A percentile compares a stretch with the other conserved stretches of the same genome.
Evolutionary conservation across 35 echinoderm and acorn worm genomes (phyloP).

Genomic region (Lytechinus variegatus): DNA sequence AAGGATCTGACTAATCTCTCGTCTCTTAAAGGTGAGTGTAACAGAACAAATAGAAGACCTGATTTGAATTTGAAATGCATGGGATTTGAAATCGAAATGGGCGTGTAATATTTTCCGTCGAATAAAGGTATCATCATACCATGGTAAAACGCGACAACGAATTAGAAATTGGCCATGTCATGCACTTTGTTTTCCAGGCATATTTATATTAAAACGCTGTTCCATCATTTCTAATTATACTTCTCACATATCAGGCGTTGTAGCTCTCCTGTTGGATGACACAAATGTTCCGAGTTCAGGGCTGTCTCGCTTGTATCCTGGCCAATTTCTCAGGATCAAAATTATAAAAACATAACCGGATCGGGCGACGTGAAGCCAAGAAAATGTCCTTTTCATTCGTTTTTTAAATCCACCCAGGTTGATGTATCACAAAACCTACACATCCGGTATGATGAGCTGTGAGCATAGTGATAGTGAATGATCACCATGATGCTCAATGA

Average conservation of each 20-base stretch:
- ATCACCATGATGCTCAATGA: too few species aligned
- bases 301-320: conserved; percentile 28
- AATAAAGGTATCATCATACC: too few species aligned
- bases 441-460: neutral
- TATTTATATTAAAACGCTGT: neutral
- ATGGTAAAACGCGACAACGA: too few species aligned
- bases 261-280: neutral
- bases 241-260: neutral
- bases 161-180: neutral
- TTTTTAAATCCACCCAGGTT: neutral
- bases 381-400: neutral
- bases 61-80: too few species aligned
- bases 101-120: too few species aligned
- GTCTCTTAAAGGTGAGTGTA: too few species aligned
- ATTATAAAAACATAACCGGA: conserved; percentile 13
- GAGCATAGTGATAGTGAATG: neutral
- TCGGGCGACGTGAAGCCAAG: neutral
- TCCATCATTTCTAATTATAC: neutral
- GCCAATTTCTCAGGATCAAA: neutral
- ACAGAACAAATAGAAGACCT: too few species aligned
- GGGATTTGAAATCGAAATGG: too few species aligned
- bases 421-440: neutral
- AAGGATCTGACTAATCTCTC: too few species aligned
- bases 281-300: conserved; percentile 22
- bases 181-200: neutral